Evolutionary conservation across 2,797 vertebrate genomes (phyloP).

Genomic region (Acrossocheilus wenchowensis): DNA sequence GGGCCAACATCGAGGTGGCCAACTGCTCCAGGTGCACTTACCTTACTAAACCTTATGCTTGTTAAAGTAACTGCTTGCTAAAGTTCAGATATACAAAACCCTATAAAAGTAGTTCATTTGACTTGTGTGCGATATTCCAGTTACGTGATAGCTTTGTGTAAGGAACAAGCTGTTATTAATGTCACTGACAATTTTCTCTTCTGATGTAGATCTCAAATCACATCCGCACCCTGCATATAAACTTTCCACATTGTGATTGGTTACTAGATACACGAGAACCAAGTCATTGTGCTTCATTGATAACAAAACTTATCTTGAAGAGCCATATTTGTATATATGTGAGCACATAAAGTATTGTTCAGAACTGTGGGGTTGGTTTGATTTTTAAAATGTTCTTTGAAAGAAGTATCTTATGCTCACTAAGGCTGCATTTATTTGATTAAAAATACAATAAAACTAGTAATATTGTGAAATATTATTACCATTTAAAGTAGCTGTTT

Average conservation of each 20-base stretch:
- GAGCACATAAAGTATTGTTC: neutral
- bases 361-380: neutral
- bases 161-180: neutral
- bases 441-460: neutral
- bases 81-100: neutral
- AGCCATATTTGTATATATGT: neutral
- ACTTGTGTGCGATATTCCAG: neutral
- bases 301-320: neutral
- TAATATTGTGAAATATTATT: neutral
- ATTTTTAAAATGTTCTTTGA: neutral
- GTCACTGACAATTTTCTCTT: neutral
- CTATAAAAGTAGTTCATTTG: neutral
- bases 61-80: neutral
- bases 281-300: neutral
- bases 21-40: constrained; percentile 59
- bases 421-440: neutral
- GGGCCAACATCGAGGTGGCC: constrained; percentile 84
- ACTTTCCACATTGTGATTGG: neutral
- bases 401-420: neutral
- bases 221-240: neutral
- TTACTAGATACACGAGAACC: neutral
- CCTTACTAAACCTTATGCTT: neutral
- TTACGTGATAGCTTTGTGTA: neutral
- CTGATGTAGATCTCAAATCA: neutral
- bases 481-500: neutral